Conservation (phyloP, 2,797 vertebrate genomes). For the Phrynocephalus guinanensis region DNA sequence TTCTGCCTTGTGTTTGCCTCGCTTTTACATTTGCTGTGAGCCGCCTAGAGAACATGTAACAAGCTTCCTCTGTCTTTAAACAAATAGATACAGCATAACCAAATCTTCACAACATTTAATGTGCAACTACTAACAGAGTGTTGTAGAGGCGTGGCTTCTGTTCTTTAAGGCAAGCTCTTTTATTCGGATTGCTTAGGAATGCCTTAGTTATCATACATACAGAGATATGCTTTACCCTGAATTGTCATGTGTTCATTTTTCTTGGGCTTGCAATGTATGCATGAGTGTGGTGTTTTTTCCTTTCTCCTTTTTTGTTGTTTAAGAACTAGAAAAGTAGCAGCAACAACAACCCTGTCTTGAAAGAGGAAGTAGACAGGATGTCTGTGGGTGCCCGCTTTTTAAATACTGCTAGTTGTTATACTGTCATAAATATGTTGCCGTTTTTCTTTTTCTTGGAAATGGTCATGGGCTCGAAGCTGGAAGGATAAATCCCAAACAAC, state of each 20-base stretch:
- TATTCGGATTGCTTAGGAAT: background rate
- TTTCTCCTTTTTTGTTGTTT: background rate
- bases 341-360: conserved; percentile 25
- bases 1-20: background rate
- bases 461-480: background rate
- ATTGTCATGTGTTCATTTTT: background rate
- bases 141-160: background rate
- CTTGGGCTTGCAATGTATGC: background rate
- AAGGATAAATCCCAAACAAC: background rate
- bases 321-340: conserved; percentile 30
- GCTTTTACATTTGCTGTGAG: background rate
- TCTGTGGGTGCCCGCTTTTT: conserved; percentile 59
- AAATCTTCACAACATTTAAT: background rate
- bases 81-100: background rate
- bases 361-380: conserved; percentile 75
- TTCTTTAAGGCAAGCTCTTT: no score
- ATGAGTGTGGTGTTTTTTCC: conserved; percentile 23
- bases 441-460: background rate
- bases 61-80: background rate
- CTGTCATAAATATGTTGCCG: background rate
- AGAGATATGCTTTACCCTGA: background rate
- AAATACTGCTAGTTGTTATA: conserved; percentile 30
- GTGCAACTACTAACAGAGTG: background rate
- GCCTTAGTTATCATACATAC: accelerated
- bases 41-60: background rate